Evolutionary conservation across 2,113 vertebrate genomes (phyloP), one percentile per base, ranked within the genome.

Genomic region (Upupa epops): DNA sequence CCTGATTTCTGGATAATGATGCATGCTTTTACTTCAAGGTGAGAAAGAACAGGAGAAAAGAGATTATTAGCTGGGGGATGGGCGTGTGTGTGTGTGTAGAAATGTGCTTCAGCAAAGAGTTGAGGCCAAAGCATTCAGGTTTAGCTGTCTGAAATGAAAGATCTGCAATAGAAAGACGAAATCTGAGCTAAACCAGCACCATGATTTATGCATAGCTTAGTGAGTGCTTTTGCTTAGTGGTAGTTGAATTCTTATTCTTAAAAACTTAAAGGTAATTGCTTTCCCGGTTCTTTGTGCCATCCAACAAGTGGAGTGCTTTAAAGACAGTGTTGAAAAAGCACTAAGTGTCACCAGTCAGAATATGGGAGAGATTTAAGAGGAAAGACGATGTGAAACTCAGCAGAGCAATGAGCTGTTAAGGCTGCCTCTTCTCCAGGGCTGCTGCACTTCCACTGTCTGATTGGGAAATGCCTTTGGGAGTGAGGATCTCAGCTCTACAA

Each of bases 1-100:
- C 64, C 84, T 80, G 92, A 87, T 80, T 80, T 84, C 68, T 83
- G 69, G 61, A 85, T 92, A 81, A 88, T 36, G 56, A 72, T 9
- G 10, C 56, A 66, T 92, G n/a, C 78, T 82, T 66, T 90, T 37
- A 15, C 48, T 79, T 91, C 72, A 86, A 86, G 82, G 75, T 89
- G 93, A 92, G 80, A 64, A 56, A 16, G 55, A 90, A 77, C 1
- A 64, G 49, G 42, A 80, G 64, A 55, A 65, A 68, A 90, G 37
- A 79, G 34, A 82, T 92, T 40, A 84, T 65, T 61, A 83, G 46
- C 28, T 68, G 34, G 51, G 20, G 22, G 19, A 42, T 10, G 11
- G 42, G 20, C 18, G 29, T 16, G 13, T n/a, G n/a, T n/a, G n/a
- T n/a, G n/a, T n/a, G n/a, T n/a, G n/a, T n/a, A n/a, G n/a, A n/a